A percentile compares a stretch with the other conserved stretches of the same genome.
These are phyloP conservation scores for Drosophila acutilabella DNA, from an alignment of 2,888 invertebrate genomes.

Conservation along the genomic window DNA sequence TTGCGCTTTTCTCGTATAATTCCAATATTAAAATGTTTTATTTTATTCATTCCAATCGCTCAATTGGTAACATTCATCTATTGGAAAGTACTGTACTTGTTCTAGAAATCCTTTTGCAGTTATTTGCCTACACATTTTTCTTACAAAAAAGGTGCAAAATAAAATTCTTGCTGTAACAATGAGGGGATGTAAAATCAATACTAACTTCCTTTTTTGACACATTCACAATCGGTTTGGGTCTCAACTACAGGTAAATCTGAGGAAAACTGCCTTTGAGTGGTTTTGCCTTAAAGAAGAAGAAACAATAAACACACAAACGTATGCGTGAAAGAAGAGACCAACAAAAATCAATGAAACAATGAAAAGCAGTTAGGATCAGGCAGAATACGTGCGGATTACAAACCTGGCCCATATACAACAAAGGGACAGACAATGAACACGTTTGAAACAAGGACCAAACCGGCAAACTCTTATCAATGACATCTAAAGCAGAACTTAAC, in stretches of 20 bases:
- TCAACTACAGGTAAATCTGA: slow-evolving; percentile 13
- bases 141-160: background rate
- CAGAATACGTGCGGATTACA: slow-evolving; percentile 63
- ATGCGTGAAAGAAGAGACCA: slow-evolving; percentile 17
- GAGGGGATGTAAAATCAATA: slow-evolving; percentile 37
- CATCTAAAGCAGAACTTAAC: slow-evolving; percentile 19
- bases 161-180: background rate
- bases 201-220: slow-evolving; percentile 30
- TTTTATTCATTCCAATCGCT: slow-evolving; percentile 3
- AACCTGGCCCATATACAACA: slow-evolving; percentile 34
- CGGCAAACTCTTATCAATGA: slow-evolving; percentile 41
- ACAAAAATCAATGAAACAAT: slow-evolving; percentile 58
- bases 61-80: slow-evolving; percentile 1
- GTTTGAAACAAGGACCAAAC: slow-evolving; percentile 34
- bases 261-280: slow-evolving; percentile 33
- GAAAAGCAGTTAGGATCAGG: slow-evolving; percentile 40
- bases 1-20: too few species aligned
- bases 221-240: slow-evolving; percentile 4
- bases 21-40: too few species aligned
- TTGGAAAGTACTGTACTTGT: too few species aligned
- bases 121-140: too few species aligned
- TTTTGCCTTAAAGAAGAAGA: slow-evolving; percentile 16
- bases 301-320: slow-evolving; percentile 4
- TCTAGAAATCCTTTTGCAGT: too few species aligned
- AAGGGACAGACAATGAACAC: slow-evolving; percentile 62